Base-by-base conservation (phyloP, 92 coral and sea anemone species). In the Epizoanthus scotinus region DNA sequence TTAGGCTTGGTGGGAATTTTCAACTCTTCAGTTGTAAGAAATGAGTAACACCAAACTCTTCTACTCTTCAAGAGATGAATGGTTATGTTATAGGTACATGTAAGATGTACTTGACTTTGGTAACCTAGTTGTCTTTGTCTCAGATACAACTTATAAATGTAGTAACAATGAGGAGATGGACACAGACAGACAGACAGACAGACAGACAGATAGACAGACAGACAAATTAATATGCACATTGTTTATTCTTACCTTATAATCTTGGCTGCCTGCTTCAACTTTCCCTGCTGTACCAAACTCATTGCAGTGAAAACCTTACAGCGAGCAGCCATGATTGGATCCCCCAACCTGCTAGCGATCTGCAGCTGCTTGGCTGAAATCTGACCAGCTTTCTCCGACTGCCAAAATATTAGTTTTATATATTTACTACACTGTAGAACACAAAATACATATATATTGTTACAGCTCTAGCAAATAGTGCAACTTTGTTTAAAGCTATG, bases 301-400 rank as follows among this genome's bases (percentile, higher is more conserved):
- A 95, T 84, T 0, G 99, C 94, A 15, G 87, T 71, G 72, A 93
- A 95, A 15, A 95, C 89, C 75, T 88, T 88, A 70, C 99, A 93
- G 52, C 93, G 99, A 20, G 99, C 87, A 12, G 87, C 93, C 63
- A 95, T 86, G 28, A 86, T 65, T 47, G 98, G 98, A 62, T 95
- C 88, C 3, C 91, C 90, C 31, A 95, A 69, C 49, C 82, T 84
- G 5, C 47, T 44, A 20, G 99, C 99, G 9, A 95, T 82, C 18
- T 87, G 54, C 27, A 93, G 53, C 83, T 95, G 99, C 47, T 89
- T 88, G 34, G 73, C 70, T 34, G 99, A 93, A 27, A 90, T 91
- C 65, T 81, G 85, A 49, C 98, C 87, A 15, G 99, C 99, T 78
- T 87, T 91, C 86, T 93, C 85, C 9, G 99, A 91, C 99, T 95